These are phyloP conservation scores for Heliopora coerulea DNA, from an alignment of 92 coral and sea anemone species.

Conservation along the genomic window DNA sequence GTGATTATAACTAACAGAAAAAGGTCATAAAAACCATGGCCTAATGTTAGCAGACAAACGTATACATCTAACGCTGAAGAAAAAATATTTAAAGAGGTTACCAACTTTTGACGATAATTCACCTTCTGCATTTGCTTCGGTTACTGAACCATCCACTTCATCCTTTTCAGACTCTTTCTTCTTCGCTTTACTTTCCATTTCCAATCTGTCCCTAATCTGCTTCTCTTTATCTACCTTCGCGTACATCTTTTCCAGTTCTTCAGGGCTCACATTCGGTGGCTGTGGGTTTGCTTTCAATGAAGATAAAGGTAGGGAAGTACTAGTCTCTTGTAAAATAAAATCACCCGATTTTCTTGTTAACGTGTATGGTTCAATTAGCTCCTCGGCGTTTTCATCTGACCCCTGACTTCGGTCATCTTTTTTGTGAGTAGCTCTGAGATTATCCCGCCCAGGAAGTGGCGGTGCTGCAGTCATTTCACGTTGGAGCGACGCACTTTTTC, in stretches of 20 bases:
- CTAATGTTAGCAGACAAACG: no score
- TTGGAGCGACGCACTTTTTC: neutral
- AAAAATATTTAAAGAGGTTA: neutral
- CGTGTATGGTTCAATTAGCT: constrained; percentile 31
- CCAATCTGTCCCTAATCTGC: constrained; percentile 27
- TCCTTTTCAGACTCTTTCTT: neutral
- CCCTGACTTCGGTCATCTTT: neutral
- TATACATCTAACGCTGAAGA: neutral
- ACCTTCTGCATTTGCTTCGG: neutral
- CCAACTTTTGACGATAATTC: neutral
- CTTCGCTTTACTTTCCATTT: neutral
- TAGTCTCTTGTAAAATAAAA: constrained; percentile 29
- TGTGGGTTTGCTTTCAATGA: neutral
- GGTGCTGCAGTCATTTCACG: neutral
- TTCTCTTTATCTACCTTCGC: constrained; percentile 32
- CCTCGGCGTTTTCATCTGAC: neutral
- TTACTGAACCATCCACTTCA: neutral
- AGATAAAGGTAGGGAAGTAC: neutral
- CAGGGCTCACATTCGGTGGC: neutral
- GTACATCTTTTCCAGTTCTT: constrained; percentile 16
- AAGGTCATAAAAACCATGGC: no score
- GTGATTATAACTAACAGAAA: no score
- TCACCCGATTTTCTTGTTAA: constrained; percentile 20
- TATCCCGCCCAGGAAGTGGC: neutral
- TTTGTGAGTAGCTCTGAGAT: no score